Percentiles rank a stretch among this genome's conserved stretches.
Evolutionary conservation across 1,140 invertebrate species (phyloP).

Genomic region (Neodiprion lecontei): DNA sequence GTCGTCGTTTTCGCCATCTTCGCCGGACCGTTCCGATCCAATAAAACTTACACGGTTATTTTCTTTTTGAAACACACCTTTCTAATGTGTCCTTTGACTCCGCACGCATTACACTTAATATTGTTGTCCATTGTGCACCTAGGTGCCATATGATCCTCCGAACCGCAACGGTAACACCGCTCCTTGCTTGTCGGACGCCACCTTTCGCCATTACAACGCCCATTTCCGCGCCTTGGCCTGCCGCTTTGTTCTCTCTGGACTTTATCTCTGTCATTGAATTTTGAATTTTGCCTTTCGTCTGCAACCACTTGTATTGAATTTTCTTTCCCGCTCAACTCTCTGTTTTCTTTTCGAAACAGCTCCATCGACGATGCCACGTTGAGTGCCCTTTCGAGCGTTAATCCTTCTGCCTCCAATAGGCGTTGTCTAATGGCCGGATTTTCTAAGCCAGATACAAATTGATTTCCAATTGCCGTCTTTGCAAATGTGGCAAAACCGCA

Average conservation of each 20-base stretch:
- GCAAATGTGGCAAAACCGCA: slow-evolving; percentile 31
- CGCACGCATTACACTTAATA: neutral
- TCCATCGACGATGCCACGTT: neutral
- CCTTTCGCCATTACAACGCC: no score
- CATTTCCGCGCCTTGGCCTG: no score
- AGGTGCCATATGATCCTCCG: neutral
- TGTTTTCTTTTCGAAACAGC: no score
- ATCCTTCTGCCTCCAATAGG: neutral
- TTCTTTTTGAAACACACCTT: neutral
- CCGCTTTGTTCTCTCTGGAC: no score
- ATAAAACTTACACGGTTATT: neutral
- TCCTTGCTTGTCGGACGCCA: no score
- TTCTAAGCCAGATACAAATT: slow-evolving; percentile 31
- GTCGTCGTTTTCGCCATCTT: no score
- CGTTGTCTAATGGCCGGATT: neutral
- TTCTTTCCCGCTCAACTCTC: no score
- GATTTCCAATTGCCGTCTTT: slow-evolving; percentile 29
- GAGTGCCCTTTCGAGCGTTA: neutral
- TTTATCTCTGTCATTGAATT: no score
- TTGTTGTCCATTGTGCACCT: neutral
- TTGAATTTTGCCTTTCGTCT: no score
- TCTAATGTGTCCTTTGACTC: neutral
- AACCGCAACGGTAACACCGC: neutral
- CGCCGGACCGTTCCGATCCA: no score
- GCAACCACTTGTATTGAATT: no score